Percentiles rank a stretch among this genome's conserved stretches.
Evolutionary conservation across 35 echinoderm and acorn worm genomes (phyloP).

Genomic region (Diadema setosum): DNA sequence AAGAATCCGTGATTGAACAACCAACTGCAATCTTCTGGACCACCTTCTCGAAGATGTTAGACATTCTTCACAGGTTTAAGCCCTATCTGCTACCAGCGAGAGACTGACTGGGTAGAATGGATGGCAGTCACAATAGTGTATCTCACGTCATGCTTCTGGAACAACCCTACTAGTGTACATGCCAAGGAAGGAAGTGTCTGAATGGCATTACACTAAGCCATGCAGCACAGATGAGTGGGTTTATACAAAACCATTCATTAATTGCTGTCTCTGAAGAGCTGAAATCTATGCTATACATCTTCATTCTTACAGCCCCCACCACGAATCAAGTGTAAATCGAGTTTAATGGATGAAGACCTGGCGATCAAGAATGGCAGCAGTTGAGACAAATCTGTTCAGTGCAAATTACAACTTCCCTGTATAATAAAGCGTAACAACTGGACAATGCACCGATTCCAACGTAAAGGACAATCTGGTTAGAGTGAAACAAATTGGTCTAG

Average conservation of each 20-base stretch:
- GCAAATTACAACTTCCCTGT: not conserved
- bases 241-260: not conserved
- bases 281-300: not conserved
- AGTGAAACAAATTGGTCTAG: not conserved
- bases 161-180: conserved; percentile 18
- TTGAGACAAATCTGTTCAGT: not conserved
- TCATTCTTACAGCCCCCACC: not conserved
- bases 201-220: not conserved
- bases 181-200: conserved; percentile 32
- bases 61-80: conserved; percentile 10
- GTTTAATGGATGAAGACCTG: not conserved
- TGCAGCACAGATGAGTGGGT: not conserved
- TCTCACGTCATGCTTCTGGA: conserved; percentile 33
- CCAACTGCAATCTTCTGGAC: conserved; percentile 18
- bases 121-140: not conserved
- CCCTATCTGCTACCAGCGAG: not conserved
- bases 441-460: not conserved
- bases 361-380: not conserved
- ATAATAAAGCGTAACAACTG: conserved; percentile 11
- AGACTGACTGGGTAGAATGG: not conserved
- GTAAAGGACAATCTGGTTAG: not conserved
- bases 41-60: not conserved
- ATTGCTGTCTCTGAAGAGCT: not conserved
- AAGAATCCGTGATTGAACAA: not conserved
- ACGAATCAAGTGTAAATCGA: not conserved